Percentiles rank a stretch among this genome's conserved stretches.
These are phyloP conservation scores for Platypus cylindrus DNA, from an alignment of 2,888 invertebrate genomes.

Conservation along the genomic window DNA sequence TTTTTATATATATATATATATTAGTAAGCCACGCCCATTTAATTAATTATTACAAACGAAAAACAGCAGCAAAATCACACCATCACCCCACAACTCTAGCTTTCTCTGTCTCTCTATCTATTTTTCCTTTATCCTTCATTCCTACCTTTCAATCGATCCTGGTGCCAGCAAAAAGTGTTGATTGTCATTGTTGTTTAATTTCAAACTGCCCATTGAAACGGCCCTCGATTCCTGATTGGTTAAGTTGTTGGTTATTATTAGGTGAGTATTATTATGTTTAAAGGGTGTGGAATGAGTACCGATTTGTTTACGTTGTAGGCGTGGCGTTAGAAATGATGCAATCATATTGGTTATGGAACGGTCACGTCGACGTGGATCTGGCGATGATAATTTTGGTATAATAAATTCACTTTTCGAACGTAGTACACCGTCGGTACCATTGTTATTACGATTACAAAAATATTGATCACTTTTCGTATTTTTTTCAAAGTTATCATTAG, in stretches of 20 bases:
- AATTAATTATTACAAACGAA: too few species aligned
- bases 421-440: constrained; percentile 9
- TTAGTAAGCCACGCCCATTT: too few species aligned
- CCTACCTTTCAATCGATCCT: constrained; percentile 26
- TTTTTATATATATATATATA: too few species aligned
- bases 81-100: constrained; percentile 4
- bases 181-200: constrained; percentile 18
- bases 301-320: constrained; percentile 35
- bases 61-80: not conserved
- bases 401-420: constrained; percentile 33
- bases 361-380: constrained; percentile 17
- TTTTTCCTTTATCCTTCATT: too few species aligned
- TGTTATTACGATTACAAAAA: not conserved
- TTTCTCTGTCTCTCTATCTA: too few species aligned
- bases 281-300: constrained; percentile 23
- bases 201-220: constrained; percentile 16
- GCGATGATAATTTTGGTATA: constrained; percentile 25
- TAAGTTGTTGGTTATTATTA: constrained; percentile 6
- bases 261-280: constrained; percentile 7
- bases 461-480: constrained; percentile 13
- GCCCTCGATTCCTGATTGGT: constrained; percentile 11
- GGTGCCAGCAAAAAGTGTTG: constrained; percentile 18
- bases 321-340: constrained; percentile 47
- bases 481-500: constrained; percentile 16
- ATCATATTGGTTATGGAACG: constrained; percentile 31